Conservation (phyloP, 2,888 invertebrate species). For the Dryococelus australis region DNA sequence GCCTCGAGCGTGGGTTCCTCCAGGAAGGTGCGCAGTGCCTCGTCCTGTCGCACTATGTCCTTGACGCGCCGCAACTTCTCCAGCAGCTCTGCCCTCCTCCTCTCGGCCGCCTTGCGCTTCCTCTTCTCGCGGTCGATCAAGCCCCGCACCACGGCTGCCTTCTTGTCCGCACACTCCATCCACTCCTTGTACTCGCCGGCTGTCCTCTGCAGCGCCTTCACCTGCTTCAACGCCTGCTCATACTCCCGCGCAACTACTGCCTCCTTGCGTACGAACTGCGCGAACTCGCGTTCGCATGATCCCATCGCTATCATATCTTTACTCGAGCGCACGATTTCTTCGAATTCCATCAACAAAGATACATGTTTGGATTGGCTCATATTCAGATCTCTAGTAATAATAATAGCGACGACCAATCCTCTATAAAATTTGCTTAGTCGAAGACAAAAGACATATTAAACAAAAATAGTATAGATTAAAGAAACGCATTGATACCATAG, state of each 20-base stretch:
- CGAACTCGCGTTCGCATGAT: background rate
- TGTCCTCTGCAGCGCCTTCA: background rate
- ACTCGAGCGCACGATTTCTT: too few relatives aligned
- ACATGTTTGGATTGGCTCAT: too few relatives aligned
- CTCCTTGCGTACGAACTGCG: background rate
- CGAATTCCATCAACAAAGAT: too few relatives aligned
- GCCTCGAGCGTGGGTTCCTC: background rate
- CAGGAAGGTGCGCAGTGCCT: background rate
- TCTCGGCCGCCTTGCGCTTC: background rate
- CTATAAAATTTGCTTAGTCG: too few relatives aligned
- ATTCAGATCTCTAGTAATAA: too few relatives aligned
- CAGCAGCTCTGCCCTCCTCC: background rate
- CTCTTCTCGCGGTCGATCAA: background rate
- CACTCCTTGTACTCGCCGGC: background rate
- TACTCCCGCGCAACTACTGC: background rate
- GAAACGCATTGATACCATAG: too few relatives aligned
- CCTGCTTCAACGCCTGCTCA: background rate
- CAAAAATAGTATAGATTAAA: too few relatives aligned
- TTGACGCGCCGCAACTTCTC: background rate
- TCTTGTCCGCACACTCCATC: background rate
- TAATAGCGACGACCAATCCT: too few relatives aligned
- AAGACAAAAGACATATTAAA: too few relatives aligned
- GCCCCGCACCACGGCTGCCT: background rate
- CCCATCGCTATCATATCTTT: background rate
- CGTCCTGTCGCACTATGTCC: background rate